Percentiles rank a stretch among this genome's conserved stretches.
phyloP scores from a whole-genome alignment of 2,888 invertebrate genomes.

The Heteromurus nitidus region DNA sequence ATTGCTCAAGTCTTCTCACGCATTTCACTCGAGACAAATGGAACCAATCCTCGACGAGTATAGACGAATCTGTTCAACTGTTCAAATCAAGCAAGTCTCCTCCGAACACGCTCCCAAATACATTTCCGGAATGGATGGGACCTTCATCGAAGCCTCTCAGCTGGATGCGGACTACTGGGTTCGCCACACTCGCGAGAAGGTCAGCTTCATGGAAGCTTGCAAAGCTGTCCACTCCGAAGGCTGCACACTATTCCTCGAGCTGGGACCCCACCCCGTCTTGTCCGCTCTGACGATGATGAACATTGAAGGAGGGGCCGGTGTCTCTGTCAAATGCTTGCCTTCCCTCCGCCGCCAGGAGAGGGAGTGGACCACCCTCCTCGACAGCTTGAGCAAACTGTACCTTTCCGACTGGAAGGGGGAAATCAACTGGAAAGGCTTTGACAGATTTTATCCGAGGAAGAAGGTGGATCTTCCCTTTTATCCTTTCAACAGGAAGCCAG shows the following conservation, averaged over 20 bases:
- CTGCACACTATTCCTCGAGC: constrained; percentile 43
- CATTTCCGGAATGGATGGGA: constrained; percentile 19
- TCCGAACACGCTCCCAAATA: constrained; percentile 23
- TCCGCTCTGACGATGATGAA: constrained; percentile 15
- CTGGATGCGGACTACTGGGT: constrained; percentile 13
- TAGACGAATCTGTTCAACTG: too few relatives aligned
- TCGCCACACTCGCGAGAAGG: not conserved
- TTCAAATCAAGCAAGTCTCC: not conserved
- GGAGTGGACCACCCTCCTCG: not conserved
- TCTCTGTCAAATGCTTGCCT: constrained; percentile 5
- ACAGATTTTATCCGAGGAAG: constrained; percentile 16
- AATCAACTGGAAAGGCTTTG: constrained; percentile 58
- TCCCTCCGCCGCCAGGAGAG: not conserved
- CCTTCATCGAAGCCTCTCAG: not conserved
- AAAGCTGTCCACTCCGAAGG: constrained; percentile 9
- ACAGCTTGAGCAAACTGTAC: not conserved
- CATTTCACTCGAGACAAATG: constrained; percentile 39
- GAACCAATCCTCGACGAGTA: constrained; percentile 24
- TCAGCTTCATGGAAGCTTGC: not conserved
- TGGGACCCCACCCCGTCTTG: constrained; percentile 51
- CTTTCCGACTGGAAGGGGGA: constrained; percentile 14
- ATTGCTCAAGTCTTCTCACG: constrained; percentile 11
- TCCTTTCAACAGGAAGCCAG: constrained; percentile 52
- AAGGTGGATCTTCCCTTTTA: constrained; percentile 39
- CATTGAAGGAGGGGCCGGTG: not conserved